Percentiles rank a stretch among this genome's conserved stretches.
Conservation (phyloP, 2,888 invertebrate species). For the Sminthurinus aureus region DNA sequence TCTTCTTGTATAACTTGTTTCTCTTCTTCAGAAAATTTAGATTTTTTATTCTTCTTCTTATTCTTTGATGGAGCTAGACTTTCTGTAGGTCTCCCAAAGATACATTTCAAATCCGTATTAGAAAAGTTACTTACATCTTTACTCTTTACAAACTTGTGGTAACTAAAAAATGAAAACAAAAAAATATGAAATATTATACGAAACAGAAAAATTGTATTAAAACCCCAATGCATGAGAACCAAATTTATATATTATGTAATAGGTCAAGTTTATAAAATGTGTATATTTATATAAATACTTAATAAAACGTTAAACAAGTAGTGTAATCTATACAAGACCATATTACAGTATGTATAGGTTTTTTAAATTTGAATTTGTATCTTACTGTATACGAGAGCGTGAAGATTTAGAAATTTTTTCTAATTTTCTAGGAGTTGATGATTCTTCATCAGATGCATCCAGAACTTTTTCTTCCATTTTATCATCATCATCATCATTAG, state of each 20-base stretch:
- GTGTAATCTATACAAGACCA: constrained; percentile 7
- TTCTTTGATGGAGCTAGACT: background rate
- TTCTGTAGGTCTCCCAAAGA: constrained; percentile 37
- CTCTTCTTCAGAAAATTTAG: background rate
- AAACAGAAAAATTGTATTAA: constrained; percentile 13
- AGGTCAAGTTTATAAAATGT: no score
- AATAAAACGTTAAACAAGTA: background rate
- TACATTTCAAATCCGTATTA: constrained; percentile 49
- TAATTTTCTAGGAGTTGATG: constrained; percentile 27
- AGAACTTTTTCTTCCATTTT: background rate
- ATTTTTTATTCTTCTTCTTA: background rate
- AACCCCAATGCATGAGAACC: background rate
- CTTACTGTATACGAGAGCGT: constrained; percentile 56
- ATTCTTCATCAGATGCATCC: constrained; percentile 3
- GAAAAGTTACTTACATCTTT: constrained; percentile 56
- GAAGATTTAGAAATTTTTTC: constrained; percentile 54
- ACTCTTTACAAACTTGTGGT: constrained; percentile 55
- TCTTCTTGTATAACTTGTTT: background rate
- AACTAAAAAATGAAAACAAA: constrained; percentile 37
- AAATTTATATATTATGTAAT: no score
- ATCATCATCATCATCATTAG: background rate
- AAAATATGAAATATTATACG: background rate
- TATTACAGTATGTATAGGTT: constrained; percentile 3
- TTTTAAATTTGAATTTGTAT: constrained; percentile 10
- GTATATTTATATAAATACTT: constrained; percentile 24